Percentiles rank a stretch among this genome's conserved stretches.
These are phyloP conservation scores for Zelostemma sp. DNA, from an alignment of 1,140 invertebrate species.

Conservation along the genomic window DNA sequence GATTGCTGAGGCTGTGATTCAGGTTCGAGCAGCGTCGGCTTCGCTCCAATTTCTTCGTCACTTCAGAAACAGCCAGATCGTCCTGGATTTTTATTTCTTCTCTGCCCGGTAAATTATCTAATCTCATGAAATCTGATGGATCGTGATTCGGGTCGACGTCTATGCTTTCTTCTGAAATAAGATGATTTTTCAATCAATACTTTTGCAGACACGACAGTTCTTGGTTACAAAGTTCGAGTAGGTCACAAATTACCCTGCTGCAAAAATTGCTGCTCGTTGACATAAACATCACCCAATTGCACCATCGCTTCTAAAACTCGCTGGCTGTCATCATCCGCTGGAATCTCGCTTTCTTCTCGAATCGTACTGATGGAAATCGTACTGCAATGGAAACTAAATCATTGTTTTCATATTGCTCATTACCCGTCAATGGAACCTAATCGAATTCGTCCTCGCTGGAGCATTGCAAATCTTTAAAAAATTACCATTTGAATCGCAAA, in stretches of 20 bases:
- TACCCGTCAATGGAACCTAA: constrained; percentile 74
- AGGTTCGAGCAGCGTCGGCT: constrained; percentile 34
- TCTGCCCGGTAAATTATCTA: constrained; percentile 71
- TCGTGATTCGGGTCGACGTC: constrained; percentile 89
- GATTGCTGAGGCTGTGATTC: constrained; percentile 49
- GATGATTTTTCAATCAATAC: neutral
- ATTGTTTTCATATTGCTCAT: constrained; percentile 70
- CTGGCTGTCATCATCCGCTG: constrained; percentile 80
- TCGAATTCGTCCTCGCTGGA: constrained; percentile 81
- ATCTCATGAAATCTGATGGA: constrained; percentile 82
- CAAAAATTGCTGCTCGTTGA: constrained; percentile 70
- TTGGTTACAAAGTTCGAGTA: neutral
- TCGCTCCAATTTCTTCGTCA: constrained; percentile 75
- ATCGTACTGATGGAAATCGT: constrained; percentile 53
- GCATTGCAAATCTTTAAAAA: constrained; percentile 78
- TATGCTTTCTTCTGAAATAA: constrained; percentile 78
- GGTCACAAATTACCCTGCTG: constrained; percentile 64
- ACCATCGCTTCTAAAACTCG: constrained; percentile 89
- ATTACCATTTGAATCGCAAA: no score
- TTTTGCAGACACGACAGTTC: neutral
- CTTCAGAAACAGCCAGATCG: constrained; percentile 86
- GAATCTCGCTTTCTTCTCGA: constrained; percentile 55
- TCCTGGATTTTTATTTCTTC: constrained; percentile 74
- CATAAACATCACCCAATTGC: constrained; percentile 81
- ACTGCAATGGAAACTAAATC: constrained; percentile 67